Evolutionary conservation across 2,113 vertebrate genomes (phyloP).

Genomic region (Semicossyphus pulcher): DNA sequence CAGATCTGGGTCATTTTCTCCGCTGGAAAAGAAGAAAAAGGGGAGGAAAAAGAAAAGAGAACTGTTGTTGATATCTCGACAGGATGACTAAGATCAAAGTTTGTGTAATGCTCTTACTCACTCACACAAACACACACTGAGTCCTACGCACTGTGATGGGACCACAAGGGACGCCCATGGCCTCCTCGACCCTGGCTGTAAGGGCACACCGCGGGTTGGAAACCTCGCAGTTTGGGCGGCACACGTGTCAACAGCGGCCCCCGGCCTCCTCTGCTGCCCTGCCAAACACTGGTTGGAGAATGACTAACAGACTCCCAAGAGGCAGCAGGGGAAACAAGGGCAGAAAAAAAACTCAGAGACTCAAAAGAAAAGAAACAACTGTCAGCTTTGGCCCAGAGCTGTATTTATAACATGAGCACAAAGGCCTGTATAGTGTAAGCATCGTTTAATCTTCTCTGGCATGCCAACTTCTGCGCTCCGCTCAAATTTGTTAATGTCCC

Average conservation of each 20-base stretch:
- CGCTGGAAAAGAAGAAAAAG: constrained; percentile 17
- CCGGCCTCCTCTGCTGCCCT: constrained; percentile 37
- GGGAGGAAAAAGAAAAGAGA: not conserved
- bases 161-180: constrained; percentile 38
- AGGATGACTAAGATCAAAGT: constrained; percentile 67
- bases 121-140: constrained; percentile 18
- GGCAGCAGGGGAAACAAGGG: constrained; percentile 33
- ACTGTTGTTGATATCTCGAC: constrained; percentile 59
- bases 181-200: constrained; percentile 1
- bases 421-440: constrained; percentile 4
- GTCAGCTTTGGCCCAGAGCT: constrained; percentile 40
- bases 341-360: constrained; percentile 20
- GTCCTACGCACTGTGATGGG: constrained; percentile 13
- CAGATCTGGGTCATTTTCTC: constrained; percentile 68
- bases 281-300: constrained; percentile 47
- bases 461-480: constrained; percentile 6
- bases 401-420: constrained; percentile 56
- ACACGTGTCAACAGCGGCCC: constrained; percentile 65
- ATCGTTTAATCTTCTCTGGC: constrained; percentile 31
- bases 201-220: constrained; percentile 25
- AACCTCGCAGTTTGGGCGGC: constrained; percentile 49
- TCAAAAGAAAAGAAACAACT: constrained; percentile 58
- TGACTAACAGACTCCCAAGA: constrained; percentile 67
- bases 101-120: constrained; percentile 34
- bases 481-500: constrained; percentile 26